phyloP scores from a whole-genome alignment of 2,113 vertebrate species.

The Centrocercus urophasianus region DNA sequence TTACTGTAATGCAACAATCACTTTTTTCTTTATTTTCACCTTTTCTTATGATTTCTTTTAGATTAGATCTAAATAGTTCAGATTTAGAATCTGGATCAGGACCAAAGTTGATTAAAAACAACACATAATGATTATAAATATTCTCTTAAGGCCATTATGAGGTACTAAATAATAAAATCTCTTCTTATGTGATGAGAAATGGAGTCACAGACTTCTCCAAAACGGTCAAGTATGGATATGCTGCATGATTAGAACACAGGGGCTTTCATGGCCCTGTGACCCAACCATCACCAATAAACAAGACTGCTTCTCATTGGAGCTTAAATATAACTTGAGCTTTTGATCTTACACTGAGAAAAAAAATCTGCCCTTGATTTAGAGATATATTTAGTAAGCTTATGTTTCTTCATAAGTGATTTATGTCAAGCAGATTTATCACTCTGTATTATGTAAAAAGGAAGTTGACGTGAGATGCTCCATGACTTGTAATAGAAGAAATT shows the following conservation, averaged over 20 bases:
- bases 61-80: not conserved
- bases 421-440: slow-evolving; percentile 16
- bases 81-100: not conserved
- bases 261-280: not conserved
- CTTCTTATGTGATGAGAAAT: slow-evolving; percentile 17
- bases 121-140: not conserved
- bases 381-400: slow-evolving; percentile 18
- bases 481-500: not conserved
- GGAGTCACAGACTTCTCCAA: not conserved
- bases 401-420: slow-evolving; percentile 15
- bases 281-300: not conserved
- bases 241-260: not conserved
- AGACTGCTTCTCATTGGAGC: not conserved
- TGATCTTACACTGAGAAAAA: not conserved
- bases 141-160: not conserved
- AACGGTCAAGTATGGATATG: not conserved
- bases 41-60: not conserved
- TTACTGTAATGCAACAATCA: not conserved
- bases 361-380: slow-evolving; percentile 17
- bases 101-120: not conserved
- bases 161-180: slow-evolving; percentile 15
- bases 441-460: not conserved
- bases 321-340: slow-evolving; percentile 36
- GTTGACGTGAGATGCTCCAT: not conserved
- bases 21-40: not conserved